These are phyloP conservation scores for Caenorhabditis sp. DNA, from an alignment of 2,888 invertebrate species.

Conservation along the genomic window DNA sequence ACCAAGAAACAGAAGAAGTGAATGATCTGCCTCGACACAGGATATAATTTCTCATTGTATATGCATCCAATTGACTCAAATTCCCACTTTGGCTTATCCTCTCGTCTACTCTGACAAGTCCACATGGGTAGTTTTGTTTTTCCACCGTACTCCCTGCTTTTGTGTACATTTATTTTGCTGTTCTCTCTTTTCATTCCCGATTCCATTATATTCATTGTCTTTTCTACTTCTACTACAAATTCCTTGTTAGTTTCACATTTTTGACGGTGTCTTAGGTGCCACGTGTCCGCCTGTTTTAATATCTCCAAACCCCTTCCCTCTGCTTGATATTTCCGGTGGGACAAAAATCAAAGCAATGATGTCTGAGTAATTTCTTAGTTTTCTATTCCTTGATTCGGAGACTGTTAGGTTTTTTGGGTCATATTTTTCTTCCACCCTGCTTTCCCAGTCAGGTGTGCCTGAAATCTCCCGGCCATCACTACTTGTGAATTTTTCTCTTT, in stretches of 20 bases:
- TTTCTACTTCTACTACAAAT: conserved; percentile 6
- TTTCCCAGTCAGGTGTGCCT: conserved; percentile 5
- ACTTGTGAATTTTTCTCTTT: conserved; percentile 36
- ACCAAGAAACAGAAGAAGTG: conserved; percentile 56
- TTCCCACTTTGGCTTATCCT: conserved; percentile 25
- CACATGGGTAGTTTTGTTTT: conserved; percentile 1
- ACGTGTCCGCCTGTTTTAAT: conserved; percentile 30
- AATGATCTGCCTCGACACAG: not conserved
- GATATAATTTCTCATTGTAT: conserved; percentile 6
- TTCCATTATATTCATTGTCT: not conserved
- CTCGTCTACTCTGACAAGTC: not conserved
- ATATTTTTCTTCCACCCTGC: no score
- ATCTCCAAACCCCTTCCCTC: not conserved
- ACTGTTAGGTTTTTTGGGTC: not conserved
- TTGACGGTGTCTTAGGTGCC: conserved; percentile 11
- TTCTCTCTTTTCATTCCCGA: not conserved
- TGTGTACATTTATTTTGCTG: conserved; percentile 21
- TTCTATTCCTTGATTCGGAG: not conserved
- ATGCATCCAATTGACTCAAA: conserved; percentile 24
- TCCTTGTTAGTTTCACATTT: not conserved
- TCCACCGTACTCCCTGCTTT: not conserved
- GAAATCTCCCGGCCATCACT: conserved; percentile 34
- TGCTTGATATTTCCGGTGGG: not conserved
- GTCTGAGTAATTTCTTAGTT: conserved; percentile 6
- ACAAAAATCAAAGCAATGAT: not conserved